Percentiles rank a stretch among this genome's conserved stretches.
Evolutionary conservation across 2,113 vertebrate species (phyloP).

Genomic region (Grammomys surdaster): DNA sequence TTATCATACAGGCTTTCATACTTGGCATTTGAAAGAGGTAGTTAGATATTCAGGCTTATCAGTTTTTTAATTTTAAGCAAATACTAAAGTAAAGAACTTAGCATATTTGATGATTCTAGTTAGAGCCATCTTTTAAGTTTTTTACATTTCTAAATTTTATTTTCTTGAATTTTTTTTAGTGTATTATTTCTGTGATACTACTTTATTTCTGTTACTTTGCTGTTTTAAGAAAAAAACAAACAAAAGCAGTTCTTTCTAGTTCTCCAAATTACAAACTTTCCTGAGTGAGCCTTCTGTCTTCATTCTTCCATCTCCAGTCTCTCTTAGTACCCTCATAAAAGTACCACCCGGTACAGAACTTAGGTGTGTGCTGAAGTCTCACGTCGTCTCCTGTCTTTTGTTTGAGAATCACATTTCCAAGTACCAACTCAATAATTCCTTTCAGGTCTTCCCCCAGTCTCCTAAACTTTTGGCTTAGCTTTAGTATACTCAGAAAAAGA

Average conservation of each 20-base stretch:
- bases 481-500: background rate
- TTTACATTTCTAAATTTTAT: slow-evolving; percentile 15
- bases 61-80: background rate
- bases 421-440: slow-evolving; percentile 1
- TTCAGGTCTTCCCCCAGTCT: background rate
- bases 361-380: background rate
- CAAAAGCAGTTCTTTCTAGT: background rate
- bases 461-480: background rate
- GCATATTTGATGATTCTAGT: background rate
- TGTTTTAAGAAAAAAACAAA: background rate
- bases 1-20: background rate
- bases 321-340: background rate
- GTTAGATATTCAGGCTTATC: background rate
- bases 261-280: background rate
- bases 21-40: background rate
- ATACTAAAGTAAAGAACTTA: background rate
- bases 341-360: background rate
- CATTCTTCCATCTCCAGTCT: background rate
- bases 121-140: background rate
- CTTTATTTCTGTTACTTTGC: background rate
- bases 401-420: slow-evolving; percentile 27
- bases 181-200: background rate
- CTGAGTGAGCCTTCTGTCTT: background rate
- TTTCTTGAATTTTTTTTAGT: background rate
- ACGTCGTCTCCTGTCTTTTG: background rate